phyloP scores from a whole-genome alignment of 1,140 invertebrate genomes.

The Drosophila nannoptera region DNA sequence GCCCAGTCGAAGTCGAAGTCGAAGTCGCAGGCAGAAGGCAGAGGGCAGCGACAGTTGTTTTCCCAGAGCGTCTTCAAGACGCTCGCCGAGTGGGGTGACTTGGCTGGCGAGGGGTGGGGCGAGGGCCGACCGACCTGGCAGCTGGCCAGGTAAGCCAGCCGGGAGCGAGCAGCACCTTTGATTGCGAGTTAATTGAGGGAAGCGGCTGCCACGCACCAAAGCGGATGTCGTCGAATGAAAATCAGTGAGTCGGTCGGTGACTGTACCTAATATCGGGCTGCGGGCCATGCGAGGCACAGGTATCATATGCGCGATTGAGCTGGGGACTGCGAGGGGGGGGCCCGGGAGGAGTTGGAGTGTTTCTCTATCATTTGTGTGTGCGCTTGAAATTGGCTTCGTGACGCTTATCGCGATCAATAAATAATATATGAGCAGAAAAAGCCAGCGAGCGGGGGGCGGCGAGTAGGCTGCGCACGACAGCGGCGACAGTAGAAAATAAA shows the following conservation, averaged over 20 bases:
- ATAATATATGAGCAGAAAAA: constrained; percentile 70
- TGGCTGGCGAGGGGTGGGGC: constrained; percentile 42
- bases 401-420: constrained; percentile 77
- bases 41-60: constrained; percentile 63
- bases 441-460: not conserved
- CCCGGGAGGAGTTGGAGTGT: constrained; percentile 16
- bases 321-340: not conserved
- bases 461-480: constrained; percentile 53
- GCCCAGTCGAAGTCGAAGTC: constrained; percentile 21
- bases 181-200: constrained; percentile 61
- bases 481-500: constrained; percentile 63
- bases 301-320: constrained; percentile 9
- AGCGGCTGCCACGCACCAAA: constrained; percentile 66
- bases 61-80: constrained; percentile 77
- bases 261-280: constrained; percentile 19
- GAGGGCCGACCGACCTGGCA: no score
- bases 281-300: constrained; percentile 1
- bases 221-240: constrained; percentile 41
- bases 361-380: constrained; percentile 64
- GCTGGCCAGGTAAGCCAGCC: constrained; percentile 31
- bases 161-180: constrained; percentile 56
- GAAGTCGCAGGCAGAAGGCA: constrained; percentile 59
- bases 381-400: constrained; percentile 76
- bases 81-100: constrained; percentile 57
- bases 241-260: constrained; percentile 47